Base-by-base conservation (phyloP, 2,888 invertebrate species). In the Candidula unifasciata region DNA sequence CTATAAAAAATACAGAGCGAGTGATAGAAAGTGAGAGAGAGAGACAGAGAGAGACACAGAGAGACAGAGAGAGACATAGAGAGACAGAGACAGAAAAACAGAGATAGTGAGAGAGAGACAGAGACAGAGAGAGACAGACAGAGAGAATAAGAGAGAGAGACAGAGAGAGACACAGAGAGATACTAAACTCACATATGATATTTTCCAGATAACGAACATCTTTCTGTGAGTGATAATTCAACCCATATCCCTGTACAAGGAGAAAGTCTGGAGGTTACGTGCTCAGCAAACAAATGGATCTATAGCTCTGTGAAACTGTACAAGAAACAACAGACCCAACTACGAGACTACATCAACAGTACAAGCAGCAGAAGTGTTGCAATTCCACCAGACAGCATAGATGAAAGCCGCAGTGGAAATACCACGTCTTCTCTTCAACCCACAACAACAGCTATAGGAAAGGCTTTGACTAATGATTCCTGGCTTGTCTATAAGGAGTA, bases 271-370 rank as follows among this genome's bases (percentile, higher is more conserved):
- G 69, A 76, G 18, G 64, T 86, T 1, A 78, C 80, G 18, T 86
- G 86, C 68, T 69, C 80, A 10, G 86, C 86, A 54, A 86, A 83
- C 69, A 80, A 52, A n/a, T 86, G 86, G 86, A 35, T 85, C 21
- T 86, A 85, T 74, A 82, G 82, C 35, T n/a, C 33, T 64, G 78
- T 78, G 2, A 57, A 24, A 0, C 1, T 76, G 2, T 76, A 76
- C 57, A 27, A 10, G 16, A 73, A n/a, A 27, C 24, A 44, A 0
- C 24, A 44, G 44, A 73, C 10, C 24, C 44, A n/a, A 73, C n/a
- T 44, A 44, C 44, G 3, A 71, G 37, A 71, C 71, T 37, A 44
- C n/a, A 24, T 13, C 24, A 73, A n/a, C n/a, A 73, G 24, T 52
- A 52, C 73, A 6, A 27, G 44, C n/a, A 44, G 44, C n/a, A 44